Conservation (phyloP, 2,113 vertebrate species). For the Saguinus midas region DNA sequence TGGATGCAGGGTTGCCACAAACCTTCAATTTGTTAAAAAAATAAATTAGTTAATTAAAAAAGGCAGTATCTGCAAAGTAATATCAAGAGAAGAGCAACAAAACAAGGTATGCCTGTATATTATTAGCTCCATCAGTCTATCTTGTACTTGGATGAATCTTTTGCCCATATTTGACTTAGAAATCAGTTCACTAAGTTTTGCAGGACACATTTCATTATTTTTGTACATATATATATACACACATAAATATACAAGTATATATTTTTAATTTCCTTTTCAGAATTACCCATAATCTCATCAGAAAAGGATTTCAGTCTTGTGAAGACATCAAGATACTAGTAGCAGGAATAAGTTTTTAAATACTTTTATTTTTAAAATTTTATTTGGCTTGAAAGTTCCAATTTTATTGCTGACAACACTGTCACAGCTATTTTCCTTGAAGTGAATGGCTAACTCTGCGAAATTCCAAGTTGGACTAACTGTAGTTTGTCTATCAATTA, state of each 20-base stretch:
- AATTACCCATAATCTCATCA: conserved; percentile 16
- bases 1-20: background rate
- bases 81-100: background rate
- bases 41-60: background rate
- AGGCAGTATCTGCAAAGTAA: background rate
- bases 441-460: background rate
- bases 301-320: background rate
- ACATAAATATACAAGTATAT: background rate
- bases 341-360: background rate
- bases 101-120: background rate
- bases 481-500: background rate
- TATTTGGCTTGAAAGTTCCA: background rate
- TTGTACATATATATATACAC: background rate
- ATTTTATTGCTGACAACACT: background rate
- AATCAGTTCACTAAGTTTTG: background rate
- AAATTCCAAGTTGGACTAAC: background rate
- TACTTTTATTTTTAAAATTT: background rate
- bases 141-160: background rate
- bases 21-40: background rate
- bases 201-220: background rate
- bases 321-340: background rate
- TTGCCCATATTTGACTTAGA: background rate
- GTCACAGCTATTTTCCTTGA: background rate
- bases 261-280: background rate
- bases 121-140: background rate